These are phyloP conservation scores for Antitype chi DNA, from an alignment of 2,888 invertebrate species.

Conservation along the genomic window DNA sequence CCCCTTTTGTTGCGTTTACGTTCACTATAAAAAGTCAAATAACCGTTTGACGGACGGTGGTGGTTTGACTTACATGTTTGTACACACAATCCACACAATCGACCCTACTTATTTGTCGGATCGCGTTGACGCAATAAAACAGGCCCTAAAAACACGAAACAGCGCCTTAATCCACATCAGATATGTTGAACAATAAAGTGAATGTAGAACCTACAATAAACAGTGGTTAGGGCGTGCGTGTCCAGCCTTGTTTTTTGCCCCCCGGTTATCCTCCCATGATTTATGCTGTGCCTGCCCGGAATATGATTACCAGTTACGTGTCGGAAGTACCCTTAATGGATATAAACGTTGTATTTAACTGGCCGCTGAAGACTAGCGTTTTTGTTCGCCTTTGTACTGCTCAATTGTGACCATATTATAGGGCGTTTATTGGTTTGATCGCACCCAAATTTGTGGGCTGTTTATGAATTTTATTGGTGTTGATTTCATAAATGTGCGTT, in stretches of 20 bases:
- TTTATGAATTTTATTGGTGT: constrained; percentile 61
- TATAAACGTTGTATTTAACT: constrained; percentile 88
- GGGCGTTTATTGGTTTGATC: constrained; percentile 68
- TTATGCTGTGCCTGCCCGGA: constrained; percentile 87
- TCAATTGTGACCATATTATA: constrained; percentile 75
- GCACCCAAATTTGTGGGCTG: constrained; percentile 68
- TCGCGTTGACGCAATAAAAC: constrained; percentile 50
- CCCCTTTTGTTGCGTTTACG: neutral
- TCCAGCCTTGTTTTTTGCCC: constrained; percentile 83
- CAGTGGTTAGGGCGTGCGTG: constrained; percentile 81
- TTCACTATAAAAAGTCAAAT: neutral
- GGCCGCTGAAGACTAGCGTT: constrained; percentile 78
- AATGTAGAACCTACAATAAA: constrained; percentile 84
- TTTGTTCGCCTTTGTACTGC: constrained; percentile 70
- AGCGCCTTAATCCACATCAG: constrained; percentile 73
- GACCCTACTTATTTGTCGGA: constrained; percentile 42
- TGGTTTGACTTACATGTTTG: constrained; percentile 16
- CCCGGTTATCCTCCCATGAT: constrained; percentile 86
- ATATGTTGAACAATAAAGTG: constrained; percentile 79
- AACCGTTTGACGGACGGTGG: neutral
- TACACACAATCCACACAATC: constrained; percentile 30
- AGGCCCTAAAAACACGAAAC: constrained; percentile 49
- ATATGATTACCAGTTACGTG: constrained; percentile 86
- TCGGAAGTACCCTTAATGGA: constrained; percentile 88
- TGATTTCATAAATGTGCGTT: constrained; percentile 50